phyloP scores from a whole-genome alignment of 2,797 vertebrate genomes.

The Falco naumanni region DNA sequence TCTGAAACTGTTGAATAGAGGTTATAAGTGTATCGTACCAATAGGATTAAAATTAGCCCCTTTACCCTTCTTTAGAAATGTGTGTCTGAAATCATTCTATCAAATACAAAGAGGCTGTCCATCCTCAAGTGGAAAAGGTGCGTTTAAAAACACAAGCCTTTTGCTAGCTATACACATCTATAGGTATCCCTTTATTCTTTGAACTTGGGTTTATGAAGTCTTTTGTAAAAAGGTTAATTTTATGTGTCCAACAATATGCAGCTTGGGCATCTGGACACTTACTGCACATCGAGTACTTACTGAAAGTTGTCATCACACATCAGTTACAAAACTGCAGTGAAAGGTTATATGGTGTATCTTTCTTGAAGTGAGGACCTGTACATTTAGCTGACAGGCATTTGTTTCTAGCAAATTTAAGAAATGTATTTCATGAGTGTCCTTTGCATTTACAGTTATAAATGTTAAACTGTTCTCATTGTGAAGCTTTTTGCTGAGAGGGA shows the following conservation, averaged over 20 bases:
- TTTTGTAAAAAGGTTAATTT: neutral
- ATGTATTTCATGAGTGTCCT: neutral
- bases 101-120: neutral
- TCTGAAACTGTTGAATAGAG: neutral
- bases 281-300: rapidly evolving
- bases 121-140: neutral
- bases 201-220: neutral
- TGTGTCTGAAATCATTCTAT: neutral
- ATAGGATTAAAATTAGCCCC: neutral
- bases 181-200: neutral
- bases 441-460: neutral
- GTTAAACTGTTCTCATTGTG: neutral
- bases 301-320: neutral
- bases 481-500: neutral
- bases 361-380: neutral
- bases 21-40: neutral
- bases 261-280: neutral
- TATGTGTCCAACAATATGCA: neutral
- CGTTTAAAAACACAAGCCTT: neutral
- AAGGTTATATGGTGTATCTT: neutral
- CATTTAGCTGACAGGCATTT: neutral
- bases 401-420: neutral
- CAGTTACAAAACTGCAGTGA: neutral
- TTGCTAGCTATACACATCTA: neutral
- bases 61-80: neutral